Conservation (phyloP, 2,797 vertebrate genomes). For the Trematomus bernacchii region DNA sequence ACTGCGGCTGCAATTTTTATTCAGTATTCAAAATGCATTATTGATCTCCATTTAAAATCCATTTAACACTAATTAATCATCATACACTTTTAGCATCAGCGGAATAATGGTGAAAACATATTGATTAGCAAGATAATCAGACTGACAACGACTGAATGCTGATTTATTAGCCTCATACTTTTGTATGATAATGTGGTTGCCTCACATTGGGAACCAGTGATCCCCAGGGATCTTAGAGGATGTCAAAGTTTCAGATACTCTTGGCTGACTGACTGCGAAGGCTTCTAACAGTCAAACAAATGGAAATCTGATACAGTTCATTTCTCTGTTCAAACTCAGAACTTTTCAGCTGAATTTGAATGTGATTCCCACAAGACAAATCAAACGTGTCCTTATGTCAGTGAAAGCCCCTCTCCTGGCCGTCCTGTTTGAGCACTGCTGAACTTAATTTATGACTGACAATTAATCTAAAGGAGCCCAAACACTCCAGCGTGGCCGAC, state of each 20-base stretch:
- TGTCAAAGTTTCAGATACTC: conserved; percentile 29
- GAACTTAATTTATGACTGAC: conserved; percentile 80
- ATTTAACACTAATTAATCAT: conserved; percentile 67
- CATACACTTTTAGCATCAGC: conserved; percentile 52
- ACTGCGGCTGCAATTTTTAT: conserved; percentile 50
- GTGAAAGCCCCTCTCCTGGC: conserved; percentile 35
- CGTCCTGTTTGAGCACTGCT: conserved; percentile 35
- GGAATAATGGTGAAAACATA: conserved; percentile 42
- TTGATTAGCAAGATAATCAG: conserved; percentile 68
- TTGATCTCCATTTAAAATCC: conserved; percentile 73
- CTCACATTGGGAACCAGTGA: neutral
- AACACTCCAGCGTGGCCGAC: conserved; percentile 59
- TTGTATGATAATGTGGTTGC: conserved; percentile 38
- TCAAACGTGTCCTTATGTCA: conserved; percentile 52
- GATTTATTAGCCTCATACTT: conserved; percentile 55
- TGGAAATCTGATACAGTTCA: conserved; percentile 56
- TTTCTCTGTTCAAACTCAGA: conserved; percentile 26
- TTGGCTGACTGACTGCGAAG: conserved; percentile 22
- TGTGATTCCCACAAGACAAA: conserved; percentile 42
- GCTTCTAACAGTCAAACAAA: conserved; percentile 45
- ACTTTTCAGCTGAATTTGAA: conserved; percentile 55
- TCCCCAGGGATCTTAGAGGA: conserved; percentile 25
- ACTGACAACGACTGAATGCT: conserved; percentile 46
- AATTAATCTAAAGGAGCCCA: conserved; percentile 81
- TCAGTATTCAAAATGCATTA: conserved; percentile 54